These are phyloP conservation scores for Blastomussa wellsi DNA, from an alignment of 92 coral and sea anemone species.

Conservation along the genomic window DNA sequence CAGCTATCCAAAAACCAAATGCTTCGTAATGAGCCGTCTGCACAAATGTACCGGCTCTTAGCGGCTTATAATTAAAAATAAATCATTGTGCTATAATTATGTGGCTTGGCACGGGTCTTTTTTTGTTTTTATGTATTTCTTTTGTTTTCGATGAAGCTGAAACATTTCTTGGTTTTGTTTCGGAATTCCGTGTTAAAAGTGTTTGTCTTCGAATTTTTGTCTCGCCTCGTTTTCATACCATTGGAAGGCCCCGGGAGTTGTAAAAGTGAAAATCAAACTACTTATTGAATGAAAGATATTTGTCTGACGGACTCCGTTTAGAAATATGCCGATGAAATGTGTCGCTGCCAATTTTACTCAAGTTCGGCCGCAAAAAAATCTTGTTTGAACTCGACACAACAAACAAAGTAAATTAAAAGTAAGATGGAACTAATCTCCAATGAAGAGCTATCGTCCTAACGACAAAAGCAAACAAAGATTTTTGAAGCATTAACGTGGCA, in stretches of 20 bases:
- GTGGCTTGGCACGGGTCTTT: slow-evolving; percentile 2
- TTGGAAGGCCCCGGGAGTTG: background rate
- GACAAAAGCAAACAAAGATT: slow-evolving; percentile 7
- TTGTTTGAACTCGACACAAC: background rate
- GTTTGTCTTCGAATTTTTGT: background rate
- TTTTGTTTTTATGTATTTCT: slow-evolving; percentile 14
- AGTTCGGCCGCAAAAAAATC: background rate
- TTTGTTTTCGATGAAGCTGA: slow-evolving; percentile 9
- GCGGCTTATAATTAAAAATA: slow-evolving; percentile 26
- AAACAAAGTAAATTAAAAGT: background rate
- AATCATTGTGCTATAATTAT: slow-evolving; percentile 29
- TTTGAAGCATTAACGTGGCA: slow-evolving; percentile 4
- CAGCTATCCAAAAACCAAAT: background rate
- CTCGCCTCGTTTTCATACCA: background rate
- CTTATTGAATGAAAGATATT: background rate
- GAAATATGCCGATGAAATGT: background rate
- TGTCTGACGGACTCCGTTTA: background rate
- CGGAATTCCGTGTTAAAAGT: background rate
- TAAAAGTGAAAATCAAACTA: background rate
- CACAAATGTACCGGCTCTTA: background rate
- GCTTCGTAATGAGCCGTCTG: background rate
- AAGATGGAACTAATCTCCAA: background rate
- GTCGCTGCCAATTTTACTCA: background rate
- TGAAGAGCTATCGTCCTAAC: slow-evolving; percentile 3
- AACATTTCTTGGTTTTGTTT: background rate